Evolutionary conservation across 2,113 vertebrate species (phyloP).

Genomic region (Gymnocephalus cernua): DNA sequence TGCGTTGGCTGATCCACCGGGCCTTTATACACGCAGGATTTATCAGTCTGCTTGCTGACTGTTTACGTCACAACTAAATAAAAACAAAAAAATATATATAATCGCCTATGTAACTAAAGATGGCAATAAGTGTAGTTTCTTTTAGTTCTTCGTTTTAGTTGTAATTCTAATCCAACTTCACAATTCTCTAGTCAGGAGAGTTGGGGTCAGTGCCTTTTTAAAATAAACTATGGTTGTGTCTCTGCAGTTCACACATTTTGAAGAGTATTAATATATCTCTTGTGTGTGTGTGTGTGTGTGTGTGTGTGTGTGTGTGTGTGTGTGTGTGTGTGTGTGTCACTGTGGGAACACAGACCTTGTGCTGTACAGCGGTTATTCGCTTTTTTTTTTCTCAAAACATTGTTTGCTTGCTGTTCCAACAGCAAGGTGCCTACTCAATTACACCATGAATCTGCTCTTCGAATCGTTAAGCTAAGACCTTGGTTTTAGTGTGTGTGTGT

Average conservation of each 20-base stretch:
- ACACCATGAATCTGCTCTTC: neutral
- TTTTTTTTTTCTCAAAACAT: neutral
- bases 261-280: neutral
- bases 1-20: constrained; percentile 2
- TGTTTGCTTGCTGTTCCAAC: neutral
- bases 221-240: too few relatives aligned
- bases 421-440: neutral
- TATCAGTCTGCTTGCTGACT: neutral
- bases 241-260: too few relatives aligned
- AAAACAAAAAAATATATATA: neutral
- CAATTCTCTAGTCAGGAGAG: neutral
- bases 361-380: neutral
- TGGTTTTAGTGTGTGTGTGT: constrained; percentile 6
- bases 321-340: neutral
- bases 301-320: neutral
- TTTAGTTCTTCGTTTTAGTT: neutral
- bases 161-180: neutral
- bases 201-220: neutral
- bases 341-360: constrained; percentile 10
- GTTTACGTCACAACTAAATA: neutral
- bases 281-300: neutral
- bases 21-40: constrained; percentile 9
- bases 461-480: constrained; percentile 7
- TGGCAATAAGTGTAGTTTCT: neutral
- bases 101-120: neutral